These are phyloP conservation scores for Metellina segmentata DNA, from an alignment of 2,888 invertebrate species.

Conservation along the genomic window DNA sequence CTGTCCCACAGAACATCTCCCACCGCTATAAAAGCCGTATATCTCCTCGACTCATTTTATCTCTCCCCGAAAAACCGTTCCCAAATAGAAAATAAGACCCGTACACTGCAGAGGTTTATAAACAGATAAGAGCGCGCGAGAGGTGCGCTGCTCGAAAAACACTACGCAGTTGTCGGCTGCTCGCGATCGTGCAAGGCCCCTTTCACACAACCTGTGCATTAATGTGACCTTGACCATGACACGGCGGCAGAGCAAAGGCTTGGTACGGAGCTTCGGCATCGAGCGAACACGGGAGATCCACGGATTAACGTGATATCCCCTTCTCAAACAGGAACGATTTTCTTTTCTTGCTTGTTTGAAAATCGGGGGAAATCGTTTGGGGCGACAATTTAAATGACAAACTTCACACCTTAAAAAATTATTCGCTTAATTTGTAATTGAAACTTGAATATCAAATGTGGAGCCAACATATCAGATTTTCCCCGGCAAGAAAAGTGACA, in stretches of 20 bases:
- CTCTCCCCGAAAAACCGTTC: conserved; percentile 8
- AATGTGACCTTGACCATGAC: conserved; percentile 68
- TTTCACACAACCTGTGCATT: conserved; percentile 60
- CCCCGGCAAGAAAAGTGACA: too few species aligned
- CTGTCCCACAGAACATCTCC: too few species aligned
- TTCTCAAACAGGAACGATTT: background rate
- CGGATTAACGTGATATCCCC: background rate
- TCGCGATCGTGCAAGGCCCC: background rate
- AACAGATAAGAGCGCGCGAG: background rate
- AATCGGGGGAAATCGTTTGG: too few species aligned
- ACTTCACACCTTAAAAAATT: too few species aligned
- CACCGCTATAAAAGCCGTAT: too few species aligned
- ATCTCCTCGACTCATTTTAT: background rate
- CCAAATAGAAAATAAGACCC: conserved; percentile 15
- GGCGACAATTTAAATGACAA: too few species aligned
- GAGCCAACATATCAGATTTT: too few species aligned
- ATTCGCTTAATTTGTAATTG: too few species aligned
- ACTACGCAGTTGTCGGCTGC: conserved; percentile 46
- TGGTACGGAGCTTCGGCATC: background rate
- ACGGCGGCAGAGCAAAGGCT: background rate
- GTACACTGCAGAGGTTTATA: conserved; percentile 3
- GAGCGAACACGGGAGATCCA: background rate
- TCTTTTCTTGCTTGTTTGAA: background rate
- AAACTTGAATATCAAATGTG: too few species aligned
- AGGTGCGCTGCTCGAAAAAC: conserved; percentile 1